Evolutionary conservation across 2,797 vertebrate genomes (phyloP), one percentile per base, ranked within the genome.

Genomic region (Clarias platycephalus): DNA sequence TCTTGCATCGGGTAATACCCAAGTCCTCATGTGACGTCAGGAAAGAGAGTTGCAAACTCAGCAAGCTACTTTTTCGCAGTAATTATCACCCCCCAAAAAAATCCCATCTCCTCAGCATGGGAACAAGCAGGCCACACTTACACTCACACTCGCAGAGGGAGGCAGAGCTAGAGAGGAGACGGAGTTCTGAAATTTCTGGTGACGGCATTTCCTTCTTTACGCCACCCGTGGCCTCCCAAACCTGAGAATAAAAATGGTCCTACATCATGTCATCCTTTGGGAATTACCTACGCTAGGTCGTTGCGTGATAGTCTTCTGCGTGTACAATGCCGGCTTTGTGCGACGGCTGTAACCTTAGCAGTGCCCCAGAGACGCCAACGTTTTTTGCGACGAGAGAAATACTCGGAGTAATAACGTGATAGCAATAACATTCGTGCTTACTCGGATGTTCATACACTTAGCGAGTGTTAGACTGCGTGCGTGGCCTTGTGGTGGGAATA

Each of bases 291-390:
- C 76, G 84, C 80, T 81, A 85, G 88, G 86, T 91, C 80, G 92
- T 86, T 88, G 87, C 83, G 44, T 85, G 85, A 86, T 82, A 84
- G 85, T 80, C 86, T 91, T 90, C 84, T 86, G 63, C 7, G 16
- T 2, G 34, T 89, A 95, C 93, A 95, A 93, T 92, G 90, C 37
- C 57, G 90, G 91, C 93, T 94, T 94, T 95, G 95, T 95, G 90
- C 91, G 81, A 75, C 60, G 91, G 87, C 88, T 90, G 90, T 93
- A 93, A 93, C 88, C 88, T 91, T 92, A 93, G 91, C 86, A 86
- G 88, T 89, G 89, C 91, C 87, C 91, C 66, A 0, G 89, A 91
- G 93, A 92, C 88, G 81, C 81, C 55, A 88, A 89, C 89, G 85
- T 92, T 90, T 92, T 90, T 89, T 90, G 88, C 91, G 84, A 79